Evolutionary conservation across 2,797 vertebrate genomes (phyloP).

Genomic region (Dendrocincla tyrannina): DNA sequence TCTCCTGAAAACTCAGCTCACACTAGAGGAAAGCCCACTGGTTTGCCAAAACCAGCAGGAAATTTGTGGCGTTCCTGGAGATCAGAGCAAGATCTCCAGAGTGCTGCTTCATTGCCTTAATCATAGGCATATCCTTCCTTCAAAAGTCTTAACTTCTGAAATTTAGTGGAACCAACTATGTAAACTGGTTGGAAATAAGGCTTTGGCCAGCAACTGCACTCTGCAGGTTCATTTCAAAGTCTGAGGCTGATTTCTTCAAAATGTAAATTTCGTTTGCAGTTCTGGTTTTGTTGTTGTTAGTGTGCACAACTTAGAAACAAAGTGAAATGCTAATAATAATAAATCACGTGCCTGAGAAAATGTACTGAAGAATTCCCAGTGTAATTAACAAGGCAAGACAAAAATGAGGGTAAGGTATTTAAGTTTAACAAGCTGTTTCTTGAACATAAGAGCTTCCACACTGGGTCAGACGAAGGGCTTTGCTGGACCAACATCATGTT

Average conservation of each 20-base stretch:
- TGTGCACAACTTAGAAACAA: not conserved
- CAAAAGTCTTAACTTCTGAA: not conserved
- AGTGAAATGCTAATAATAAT: not conserved
- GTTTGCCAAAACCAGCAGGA: not conserved
- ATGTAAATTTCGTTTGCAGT: not conserved
- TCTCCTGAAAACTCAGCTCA: not conserved
- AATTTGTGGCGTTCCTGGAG: not conserved
- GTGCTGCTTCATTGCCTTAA: not conserved
- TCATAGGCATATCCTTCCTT: not conserved
- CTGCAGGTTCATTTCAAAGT: not conserved
- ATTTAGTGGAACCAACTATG: not conserved
- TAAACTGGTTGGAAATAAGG: not conserved
- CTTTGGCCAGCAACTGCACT: not conserved
- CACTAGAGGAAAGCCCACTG: fast-evolving
- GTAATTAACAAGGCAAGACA: not conserved
- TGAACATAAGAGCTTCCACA: not conserved
- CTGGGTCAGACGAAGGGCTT: not conserved
- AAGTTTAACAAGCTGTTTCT: not conserved
- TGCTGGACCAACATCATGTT: fast-evolving
- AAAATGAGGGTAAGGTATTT: not conserved
- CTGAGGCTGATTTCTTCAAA: not conserved
- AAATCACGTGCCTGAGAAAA: not conserved
- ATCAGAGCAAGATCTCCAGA: not conserved
- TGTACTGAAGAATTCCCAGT: not conserved
- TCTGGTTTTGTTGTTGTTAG: not conserved